Conservation (phyloP, 2,113 vertebrate genomes). For the Misgurnus mizolepis region DNA sequence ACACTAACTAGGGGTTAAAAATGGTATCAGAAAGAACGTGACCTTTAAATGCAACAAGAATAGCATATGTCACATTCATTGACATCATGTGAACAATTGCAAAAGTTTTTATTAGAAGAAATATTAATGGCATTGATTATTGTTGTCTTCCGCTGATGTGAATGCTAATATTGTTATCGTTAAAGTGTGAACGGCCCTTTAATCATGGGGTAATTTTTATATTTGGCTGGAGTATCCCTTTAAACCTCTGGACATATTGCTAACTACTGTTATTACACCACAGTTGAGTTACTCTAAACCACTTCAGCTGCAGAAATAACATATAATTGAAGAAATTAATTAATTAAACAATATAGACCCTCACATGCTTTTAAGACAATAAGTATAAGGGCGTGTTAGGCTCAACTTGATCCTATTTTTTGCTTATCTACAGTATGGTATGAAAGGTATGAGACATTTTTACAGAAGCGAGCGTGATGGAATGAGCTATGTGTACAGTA, state of each 20-base stretch:
- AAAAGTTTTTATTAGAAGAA: no score
- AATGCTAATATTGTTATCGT: no score
- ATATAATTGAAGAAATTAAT: neutral
- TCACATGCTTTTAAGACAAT: neutral
- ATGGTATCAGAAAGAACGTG: no score
- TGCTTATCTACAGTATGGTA: constrained; percentile 27
- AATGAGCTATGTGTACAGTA: neutral
- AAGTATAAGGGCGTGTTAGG: constrained; percentile 1
- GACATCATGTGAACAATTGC: no score
- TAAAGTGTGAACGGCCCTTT: no score
- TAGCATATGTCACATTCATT: no score
- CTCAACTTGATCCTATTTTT: neutral
- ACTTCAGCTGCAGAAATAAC: no score
- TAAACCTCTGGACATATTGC: neutral
- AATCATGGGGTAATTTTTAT: no score
- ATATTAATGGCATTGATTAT: no score
- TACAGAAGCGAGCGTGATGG: neutral
- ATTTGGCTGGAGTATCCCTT: neutral
- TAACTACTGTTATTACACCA: neutral
- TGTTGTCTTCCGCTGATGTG: no score
- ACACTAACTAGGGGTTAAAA: no score
- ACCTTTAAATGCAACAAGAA: no score
- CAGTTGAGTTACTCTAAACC: neutral
- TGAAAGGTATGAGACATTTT: constrained; percentile 17
- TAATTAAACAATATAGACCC: neutral